Conservation (phyloP, 2,797 vertebrate genomes). For the Nyctibius grandis region DNA sequence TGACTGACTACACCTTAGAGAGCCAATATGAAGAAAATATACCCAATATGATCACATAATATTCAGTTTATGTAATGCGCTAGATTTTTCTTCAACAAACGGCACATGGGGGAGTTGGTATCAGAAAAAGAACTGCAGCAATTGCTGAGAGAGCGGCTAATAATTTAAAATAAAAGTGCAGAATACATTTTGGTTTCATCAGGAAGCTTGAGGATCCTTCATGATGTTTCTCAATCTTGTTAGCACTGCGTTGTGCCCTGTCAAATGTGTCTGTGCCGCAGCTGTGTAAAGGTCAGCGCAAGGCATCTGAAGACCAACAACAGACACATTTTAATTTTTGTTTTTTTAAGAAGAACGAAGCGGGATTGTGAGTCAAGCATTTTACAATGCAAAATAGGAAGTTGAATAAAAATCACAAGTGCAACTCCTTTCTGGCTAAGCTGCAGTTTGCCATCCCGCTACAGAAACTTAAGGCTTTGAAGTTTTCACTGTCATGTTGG, state of each 20-base stretch:
- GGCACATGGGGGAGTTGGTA: fast-evolving
- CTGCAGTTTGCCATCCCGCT: neutral
- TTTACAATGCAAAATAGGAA: neutral
- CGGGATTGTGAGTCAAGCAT: neutral
- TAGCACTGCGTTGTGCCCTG: neutral
- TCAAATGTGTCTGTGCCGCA: neutral
- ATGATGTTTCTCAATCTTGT: neutral
- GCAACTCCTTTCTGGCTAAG: neutral
- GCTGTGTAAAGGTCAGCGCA: neutral
- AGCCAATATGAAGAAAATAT: neutral
- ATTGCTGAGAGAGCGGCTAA: neutral
- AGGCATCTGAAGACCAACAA: neutral
- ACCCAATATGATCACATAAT: fast-evolving
- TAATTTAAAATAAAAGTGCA: neutral
- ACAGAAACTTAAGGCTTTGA: neutral
- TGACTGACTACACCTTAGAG: neutral
- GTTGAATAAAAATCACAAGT: neutral
- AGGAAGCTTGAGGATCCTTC: neutral
- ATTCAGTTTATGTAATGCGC: neutral
- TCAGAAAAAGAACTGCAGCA: neutral
- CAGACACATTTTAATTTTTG: neutral
- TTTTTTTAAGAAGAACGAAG: neutral
- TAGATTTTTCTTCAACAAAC: neutral
- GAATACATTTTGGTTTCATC: neutral
- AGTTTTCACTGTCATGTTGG: neutral